Conservation (phyloP, 2,888 invertebrate genomes). For the Psylliodes chrysocephalus region DNA sequence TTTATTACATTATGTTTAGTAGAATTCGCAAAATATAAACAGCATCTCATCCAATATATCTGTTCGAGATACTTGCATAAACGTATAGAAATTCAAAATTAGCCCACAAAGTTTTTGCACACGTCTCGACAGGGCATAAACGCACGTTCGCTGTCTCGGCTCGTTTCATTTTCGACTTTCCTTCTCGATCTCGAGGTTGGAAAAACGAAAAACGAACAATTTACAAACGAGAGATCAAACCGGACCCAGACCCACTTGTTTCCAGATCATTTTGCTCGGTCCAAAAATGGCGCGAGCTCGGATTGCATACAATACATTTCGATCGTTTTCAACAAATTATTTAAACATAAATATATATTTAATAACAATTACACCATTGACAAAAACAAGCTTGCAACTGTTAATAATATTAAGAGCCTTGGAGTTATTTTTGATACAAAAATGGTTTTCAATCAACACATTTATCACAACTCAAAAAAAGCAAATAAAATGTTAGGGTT, state of each 20-base stretch:
- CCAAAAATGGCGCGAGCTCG: constrained; percentile 40
- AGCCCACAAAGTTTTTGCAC: constrained; percentile 26
- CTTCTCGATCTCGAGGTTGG: constrained; percentile 1
- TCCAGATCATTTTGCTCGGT: constrained; percentile 18
- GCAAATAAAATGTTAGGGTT: too few species aligned
- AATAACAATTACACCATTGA: too few species aligned
- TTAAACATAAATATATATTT: too few species aligned
- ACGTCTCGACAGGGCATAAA: constrained; percentile 8
- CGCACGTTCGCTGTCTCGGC: neutral
- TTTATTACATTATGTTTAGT: too few species aligned
- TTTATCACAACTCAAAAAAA: too few species aligned
- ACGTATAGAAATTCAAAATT: constrained; percentile 21
- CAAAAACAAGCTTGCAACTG: too few species aligned
- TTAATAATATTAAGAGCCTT: too few species aligned
- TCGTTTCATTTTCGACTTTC: constrained; percentile 16
- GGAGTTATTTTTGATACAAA: too few species aligned
- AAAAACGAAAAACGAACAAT: constrained; percentile 17
- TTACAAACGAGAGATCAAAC: constrained; percentile 16
- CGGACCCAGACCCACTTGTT: constrained; percentile 15
- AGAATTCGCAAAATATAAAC: constrained; percentile 10
- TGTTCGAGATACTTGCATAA: constrained; percentile 1
- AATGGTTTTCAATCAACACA: too few species aligned
- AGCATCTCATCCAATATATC: neutral
- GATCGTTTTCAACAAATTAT: too few species aligned
- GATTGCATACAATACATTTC: constrained; percentile 19